Percentiles rank a stretch among this genome's conserved stretches.
Evolutionary conservation across 2,113 vertebrate species (phyloP).

Genomic region (Campylomormyrus tamandua): DNA sequence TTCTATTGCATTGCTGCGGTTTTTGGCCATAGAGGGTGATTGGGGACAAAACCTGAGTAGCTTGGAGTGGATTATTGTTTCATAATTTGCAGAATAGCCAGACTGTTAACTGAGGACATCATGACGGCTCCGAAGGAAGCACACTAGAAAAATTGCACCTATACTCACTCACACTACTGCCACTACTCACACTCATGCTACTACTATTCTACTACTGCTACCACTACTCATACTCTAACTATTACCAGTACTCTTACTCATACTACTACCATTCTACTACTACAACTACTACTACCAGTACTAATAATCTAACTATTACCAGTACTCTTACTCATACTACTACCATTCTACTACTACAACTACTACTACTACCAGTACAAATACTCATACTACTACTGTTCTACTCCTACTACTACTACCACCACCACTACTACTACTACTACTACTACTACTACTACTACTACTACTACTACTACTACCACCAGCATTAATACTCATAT

Average conservation of each 20-base stretch:
- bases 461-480: not conserved
- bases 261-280: not conserved
- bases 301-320: no score
- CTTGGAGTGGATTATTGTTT: not conserved
- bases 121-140: not conserved
- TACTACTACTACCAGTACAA: no score
- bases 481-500: not conserved
- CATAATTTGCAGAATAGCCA: not conserved
- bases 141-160: not conserved
- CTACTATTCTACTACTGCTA: not conserved
- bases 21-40: not conserved
- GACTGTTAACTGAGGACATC: not conserved
- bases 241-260: not conserved
- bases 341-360: not conserved
- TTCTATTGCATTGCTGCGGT: slow-evolving; percentile 38
- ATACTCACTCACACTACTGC: not conserved
- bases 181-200: not conserved
- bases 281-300: not conserved
- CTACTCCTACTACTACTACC: no score
- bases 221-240: not conserved
- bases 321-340: no score
- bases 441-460: not conserved
- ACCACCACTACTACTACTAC: no score
- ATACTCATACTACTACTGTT: not conserved
- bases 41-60: not conserved